phyloP scores from a whole-genome alignment of 2,888 invertebrate species.

The Megastigmus dorsalis region DNA sequence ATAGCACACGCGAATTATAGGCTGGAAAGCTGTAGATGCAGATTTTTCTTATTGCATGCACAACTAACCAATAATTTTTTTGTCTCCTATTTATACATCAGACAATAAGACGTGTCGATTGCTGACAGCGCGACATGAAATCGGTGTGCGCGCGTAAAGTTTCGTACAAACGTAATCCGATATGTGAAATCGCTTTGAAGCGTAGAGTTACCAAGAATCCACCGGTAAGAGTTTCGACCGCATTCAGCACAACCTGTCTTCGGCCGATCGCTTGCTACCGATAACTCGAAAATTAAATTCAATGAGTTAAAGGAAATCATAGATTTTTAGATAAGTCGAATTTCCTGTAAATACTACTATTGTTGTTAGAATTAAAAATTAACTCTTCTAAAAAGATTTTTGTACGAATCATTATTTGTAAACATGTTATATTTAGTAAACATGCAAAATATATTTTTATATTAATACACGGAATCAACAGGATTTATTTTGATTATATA shows the following conservation, averaged over 20 bases:
- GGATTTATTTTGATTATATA: too few relatives aligned
- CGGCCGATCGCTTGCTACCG: constrained; percentile 37
- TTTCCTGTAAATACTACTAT: too few relatives aligned
- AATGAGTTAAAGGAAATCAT: too few relatives aligned
- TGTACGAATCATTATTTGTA: too few relatives aligned
- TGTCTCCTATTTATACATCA: background rate
- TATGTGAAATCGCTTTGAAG: constrained; percentile 70
- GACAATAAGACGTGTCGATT: constrained; percentile 22
- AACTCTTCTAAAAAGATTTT: too few relatives aligned
- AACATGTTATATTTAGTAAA: too few relatives aligned
- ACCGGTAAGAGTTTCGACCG: constrained; percentile 56
- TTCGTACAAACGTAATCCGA: constrained; percentile 63
- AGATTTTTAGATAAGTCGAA: too few relatives aligned
- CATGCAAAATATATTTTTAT: too few relatives aligned
- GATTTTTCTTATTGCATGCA: background rate
- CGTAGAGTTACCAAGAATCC: constrained; percentile 69
- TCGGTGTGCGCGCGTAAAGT: constrained; percentile 1
- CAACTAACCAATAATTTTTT: background rate
- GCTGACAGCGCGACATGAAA: background rate
- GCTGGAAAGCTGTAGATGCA: too few relatives aligned
- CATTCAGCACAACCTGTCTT: constrained; percentile 40
- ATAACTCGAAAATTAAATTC: background rate
- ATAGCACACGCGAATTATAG: too few relatives aligned
- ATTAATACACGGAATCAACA: too few relatives aligned
- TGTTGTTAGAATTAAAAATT: too few relatives aligned